Conservation (phyloP, 2,113 vertebrate genomes). For the Hirundichthys speculiger region DNA sequence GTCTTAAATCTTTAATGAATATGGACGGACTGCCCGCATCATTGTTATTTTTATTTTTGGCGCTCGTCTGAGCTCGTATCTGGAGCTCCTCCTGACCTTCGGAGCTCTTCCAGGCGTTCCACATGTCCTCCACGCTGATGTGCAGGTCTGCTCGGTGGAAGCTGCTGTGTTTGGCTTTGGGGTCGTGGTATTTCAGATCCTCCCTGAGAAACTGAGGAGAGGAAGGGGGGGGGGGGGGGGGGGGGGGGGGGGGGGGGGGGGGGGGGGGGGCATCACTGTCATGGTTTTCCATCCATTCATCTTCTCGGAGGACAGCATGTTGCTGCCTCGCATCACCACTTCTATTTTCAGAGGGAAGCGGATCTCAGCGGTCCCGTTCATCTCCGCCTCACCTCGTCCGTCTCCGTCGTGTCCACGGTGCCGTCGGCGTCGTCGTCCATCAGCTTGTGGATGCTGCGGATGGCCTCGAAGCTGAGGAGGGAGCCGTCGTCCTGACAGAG, state of each 20-base stretch:
- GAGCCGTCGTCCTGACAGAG: slow-evolving; percentile 87
- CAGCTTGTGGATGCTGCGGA: slow-evolving; percentile 91
- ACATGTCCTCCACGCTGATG: slow-evolving; percentile 95
- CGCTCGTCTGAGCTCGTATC: no score
- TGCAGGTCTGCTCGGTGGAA: slow-evolving; percentile 92
- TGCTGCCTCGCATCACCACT: no score
- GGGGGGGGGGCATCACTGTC: background rate
- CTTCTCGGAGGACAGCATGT: background rate
- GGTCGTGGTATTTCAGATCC: slow-evolving; percentile 89
- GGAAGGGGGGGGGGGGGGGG: background rate
- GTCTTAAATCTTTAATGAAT: no score
- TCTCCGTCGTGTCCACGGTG: slow-evolving; percentile 90
- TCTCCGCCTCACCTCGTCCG: slow-evolving; percentile 85
- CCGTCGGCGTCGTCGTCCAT: slow-evolving; percentile 97
- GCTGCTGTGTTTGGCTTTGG: slow-evolving; percentile 90
- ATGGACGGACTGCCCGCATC: no score
- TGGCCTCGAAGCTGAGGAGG: slow-evolving; percentile 90
- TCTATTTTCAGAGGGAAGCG: background rate
- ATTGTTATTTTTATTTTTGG: no score
- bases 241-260: background rate
- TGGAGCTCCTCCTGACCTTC: slow-evolving; percentile 83
- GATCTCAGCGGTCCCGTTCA: no score
- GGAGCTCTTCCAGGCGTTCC: slow-evolving; percentile 91
- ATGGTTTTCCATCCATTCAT: background rate
- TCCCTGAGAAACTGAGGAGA: slow-evolving; percentile 88